Evolutionary conservation across 2,888 invertebrate species (phyloP).

Genomic region (Timema cristinae): DNA sequence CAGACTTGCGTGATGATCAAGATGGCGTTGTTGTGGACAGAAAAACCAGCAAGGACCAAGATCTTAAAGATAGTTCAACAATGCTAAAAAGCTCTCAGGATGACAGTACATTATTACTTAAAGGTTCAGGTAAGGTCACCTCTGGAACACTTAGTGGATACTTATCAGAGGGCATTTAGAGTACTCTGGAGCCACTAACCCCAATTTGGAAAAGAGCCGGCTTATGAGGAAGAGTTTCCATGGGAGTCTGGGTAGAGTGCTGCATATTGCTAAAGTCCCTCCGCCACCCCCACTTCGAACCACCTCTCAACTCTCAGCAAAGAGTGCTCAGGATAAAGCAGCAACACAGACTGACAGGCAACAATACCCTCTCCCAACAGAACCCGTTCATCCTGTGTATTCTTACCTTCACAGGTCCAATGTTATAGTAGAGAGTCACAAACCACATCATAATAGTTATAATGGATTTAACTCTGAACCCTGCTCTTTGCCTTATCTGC

Average conservation of each 20-base stretch:
- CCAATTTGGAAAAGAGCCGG: constrained; percentile 79
- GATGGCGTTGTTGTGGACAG: constrained; percentile 36
- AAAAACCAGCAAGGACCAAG: constrained; percentile 31
- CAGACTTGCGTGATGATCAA: constrained; percentile 80
- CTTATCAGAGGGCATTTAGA: constrained; percentile 85
- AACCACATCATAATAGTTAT: constrained; percentile 12
- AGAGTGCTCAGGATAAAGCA: constrained; percentile 44
- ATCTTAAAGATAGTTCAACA: constrained; percentile 28
- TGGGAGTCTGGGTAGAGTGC: constrained; percentile 74
- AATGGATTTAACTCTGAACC: constrained; percentile 47
- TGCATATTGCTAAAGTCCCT: constrained; percentile 79
- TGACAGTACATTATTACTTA: constrained; percentile 68
- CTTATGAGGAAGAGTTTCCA: constrained; percentile 87
- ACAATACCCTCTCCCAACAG: constrained; percentile 38
- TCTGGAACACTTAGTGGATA: constrained; percentile 65
- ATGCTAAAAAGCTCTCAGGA: constrained; percentile 45
- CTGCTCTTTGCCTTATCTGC: constrained; percentile 59
- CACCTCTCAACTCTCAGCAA: constrained; percentile 73
- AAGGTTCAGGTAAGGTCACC: constrained; percentile 42
- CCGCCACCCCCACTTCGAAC: constrained; percentile 77
- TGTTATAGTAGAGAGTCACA: constrained; percentile 3
- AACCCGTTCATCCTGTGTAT: constrained; percentile 21
- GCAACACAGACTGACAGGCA: background rate
- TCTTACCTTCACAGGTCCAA: constrained; percentile 12
- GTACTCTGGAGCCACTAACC: constrained; percentile 55